Evolutionary conservation across 2,888 invertebrate genomes (phyloP).

Genomic region (Limnephilus marmoratus): DNA sequence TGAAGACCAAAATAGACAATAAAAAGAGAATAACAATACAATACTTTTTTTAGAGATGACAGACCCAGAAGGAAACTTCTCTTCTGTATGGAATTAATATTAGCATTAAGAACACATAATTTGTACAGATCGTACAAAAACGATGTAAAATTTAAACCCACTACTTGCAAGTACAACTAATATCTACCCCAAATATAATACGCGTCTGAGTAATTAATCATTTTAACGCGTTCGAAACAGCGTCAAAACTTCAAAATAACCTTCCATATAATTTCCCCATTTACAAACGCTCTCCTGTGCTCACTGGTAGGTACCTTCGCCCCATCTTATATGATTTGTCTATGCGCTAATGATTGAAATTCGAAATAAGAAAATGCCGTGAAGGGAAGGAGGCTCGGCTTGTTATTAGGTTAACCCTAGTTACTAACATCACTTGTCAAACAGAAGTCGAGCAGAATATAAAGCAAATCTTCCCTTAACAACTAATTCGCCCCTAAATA

Average conservation of each 20-base stretch:
- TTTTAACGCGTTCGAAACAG: not conserved
- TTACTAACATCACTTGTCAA: constrained; percentile 41
- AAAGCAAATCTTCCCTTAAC: constrained; percentile 59
- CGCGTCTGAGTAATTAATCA: not conserved
- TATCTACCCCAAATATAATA: not conserved
- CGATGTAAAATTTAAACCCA: too few relatives aligned
- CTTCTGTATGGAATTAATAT: too few relatives aligned
- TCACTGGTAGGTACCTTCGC: not conserved
- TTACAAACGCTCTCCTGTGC: not conserved
- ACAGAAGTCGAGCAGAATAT: constrained; percentile 56
- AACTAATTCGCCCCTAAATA: constrained; percentile 61
- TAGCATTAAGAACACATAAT: too few relatives aligned
- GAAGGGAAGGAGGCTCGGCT: not conserved
- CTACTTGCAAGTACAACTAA: too few relatives aligned
- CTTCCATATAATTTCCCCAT: not conserved
- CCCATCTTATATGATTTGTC: not conserved
- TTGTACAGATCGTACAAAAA: too few relatives aligned
- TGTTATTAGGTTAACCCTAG: constrained; percentile 37
- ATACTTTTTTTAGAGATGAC: too few relatives aligned
- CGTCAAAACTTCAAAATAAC: not conserved
- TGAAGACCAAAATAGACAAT: too few relatives aligned
- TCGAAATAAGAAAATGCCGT: constrained; percentile 27
- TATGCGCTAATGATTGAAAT: not conserved
- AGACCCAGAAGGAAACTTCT: too few relatives aligned
- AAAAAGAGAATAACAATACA: too few relatives aligned